A percentile compares a stretch with the other conserved stretches of the same genome.
phyloP scores from a whole-genome alignment of 2,113 vertebrate species.

The Bufo bufo region DNA sequence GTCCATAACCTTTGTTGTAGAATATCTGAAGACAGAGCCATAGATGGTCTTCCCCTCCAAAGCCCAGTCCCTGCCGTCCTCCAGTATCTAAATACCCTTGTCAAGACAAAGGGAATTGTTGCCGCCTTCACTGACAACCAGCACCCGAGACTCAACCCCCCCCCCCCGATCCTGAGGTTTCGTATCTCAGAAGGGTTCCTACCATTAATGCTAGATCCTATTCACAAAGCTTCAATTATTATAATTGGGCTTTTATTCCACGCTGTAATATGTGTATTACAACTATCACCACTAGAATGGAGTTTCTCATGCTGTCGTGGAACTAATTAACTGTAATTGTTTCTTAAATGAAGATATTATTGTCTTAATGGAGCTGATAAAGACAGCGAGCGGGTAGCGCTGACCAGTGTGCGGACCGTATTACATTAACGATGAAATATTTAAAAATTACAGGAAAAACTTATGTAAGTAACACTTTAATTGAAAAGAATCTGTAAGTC shows the following conservation, averaged over 20 bases:
- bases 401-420: background rate
- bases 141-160: too few relatives aligned
- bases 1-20: too few relatives aligned
- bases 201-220: too few relatives aligned
- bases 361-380: constrained; percentile 28
- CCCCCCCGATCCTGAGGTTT: too few relatives aligned
- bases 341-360: constrained; percentile 24
- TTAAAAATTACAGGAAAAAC: background rate
- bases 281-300: background rate
- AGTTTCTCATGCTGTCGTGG: constrained; percentile 1
- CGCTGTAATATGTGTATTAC: background rate
- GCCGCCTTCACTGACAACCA: too few relatives aligned
- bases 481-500: background rate
- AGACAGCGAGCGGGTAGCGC: background rate
- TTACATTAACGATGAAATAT: constrained; percentile 4
- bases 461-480: background rate
- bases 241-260: background rate
- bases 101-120: too few relatives aligned
- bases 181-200: too few relatives aligned
- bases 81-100: too few relatives aligned
- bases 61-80: too few relatives aligned
- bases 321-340: constrained; percentile 30
- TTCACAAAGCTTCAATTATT: background rate
- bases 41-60: too few relatives aligned
- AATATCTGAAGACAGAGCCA: too few relatives aligned